phyloP scores from a whole-genome alignment of 2,888 invertebrate genomes.

The Exephanes ischioxanthus region DNA sequence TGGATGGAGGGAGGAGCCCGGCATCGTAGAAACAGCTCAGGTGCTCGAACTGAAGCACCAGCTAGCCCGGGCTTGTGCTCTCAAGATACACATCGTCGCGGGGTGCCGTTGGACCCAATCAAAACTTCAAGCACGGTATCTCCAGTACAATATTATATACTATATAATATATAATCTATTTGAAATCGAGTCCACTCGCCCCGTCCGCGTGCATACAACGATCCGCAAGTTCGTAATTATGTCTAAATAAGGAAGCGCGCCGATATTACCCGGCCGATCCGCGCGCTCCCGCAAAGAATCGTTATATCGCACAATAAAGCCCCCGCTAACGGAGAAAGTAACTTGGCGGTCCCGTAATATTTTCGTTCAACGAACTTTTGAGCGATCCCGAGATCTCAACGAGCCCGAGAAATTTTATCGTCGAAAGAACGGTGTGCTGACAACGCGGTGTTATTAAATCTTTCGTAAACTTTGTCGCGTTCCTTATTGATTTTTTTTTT shows the following conservation, averaged over 20 bases:
- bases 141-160: slow-evolving; percentile 22
- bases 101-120: slow-evolving; percentile 54
- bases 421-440: neutral
- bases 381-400: slow-evolving; percentile 47
- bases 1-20: neutral
- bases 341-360: slow-evolving; percentile 28
- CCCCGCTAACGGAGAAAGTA: slow-evolving; percentile 20
- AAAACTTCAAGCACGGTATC: slow-evolving; percentile 52
- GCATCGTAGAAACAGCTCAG: slow-evolving; percentile 44
- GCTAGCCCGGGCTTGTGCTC: neutral
- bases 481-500: neutral
- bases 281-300: slow-evolving; percentile 33
- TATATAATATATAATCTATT: slow-evolving; percentile 24
- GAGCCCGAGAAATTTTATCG: slow-evolving; percentile 38
- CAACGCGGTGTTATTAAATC: slow-evolving; percentile 8
- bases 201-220: slow-evolving; percentile 11
- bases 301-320: slow-evolving; percentile 51
- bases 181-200: slow-evolving; percentile 34
- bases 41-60: slow-evolving; percentile 35
- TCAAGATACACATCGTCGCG: slow-evolving; percentile 29
- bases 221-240: slow-evolving; percentile 76
- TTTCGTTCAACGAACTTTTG: slow-evolving; percentile 43
- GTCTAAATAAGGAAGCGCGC: slow-evolving; percentile 74
- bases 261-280: neutral
- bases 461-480: slow-evolving; percentile 1